phyloP scores from a whole-genome alignment of 1,140 invertebrate species.

The Popillia japonica region DNA sequence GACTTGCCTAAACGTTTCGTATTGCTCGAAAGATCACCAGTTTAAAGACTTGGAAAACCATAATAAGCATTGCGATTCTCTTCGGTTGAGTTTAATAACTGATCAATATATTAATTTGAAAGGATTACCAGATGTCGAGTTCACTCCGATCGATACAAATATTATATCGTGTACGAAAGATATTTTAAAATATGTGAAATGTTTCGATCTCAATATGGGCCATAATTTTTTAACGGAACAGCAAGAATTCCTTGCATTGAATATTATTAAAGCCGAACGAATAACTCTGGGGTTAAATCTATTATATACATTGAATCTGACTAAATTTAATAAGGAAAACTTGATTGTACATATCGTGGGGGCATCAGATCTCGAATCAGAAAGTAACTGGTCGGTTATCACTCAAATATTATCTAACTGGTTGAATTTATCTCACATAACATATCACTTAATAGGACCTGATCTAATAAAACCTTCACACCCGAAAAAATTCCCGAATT shows the following conservation, averaged over 20 bases:
- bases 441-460: conserved; percentile 55
- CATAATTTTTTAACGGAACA: conserved; percentile 10
- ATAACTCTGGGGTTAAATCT: conserved; percentile 50
- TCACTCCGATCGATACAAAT: neutral
- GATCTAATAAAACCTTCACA: conserved; percentile 41
- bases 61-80: conserved; percentile 49
- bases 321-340: conserved; percentile 40
- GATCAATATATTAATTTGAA: conserved; percentile 28
- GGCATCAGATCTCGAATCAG: conserved; percentile 49
- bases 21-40: conserved; percentile 54
- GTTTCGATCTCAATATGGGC: neutral
- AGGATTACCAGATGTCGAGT: conserved; percentile 10
- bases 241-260: neutral
- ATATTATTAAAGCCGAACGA: conserved; percentile 40
- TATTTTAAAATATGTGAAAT: conserved; percentile 27
- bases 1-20: conserved; percentile 52
- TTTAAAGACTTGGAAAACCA: conserved; percentile 46
- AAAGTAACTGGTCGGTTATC: conserved; percentile 51
- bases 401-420: conserved; percentile 53
- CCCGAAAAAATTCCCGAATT: conserved; percentile 38
- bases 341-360: conserved; percentile 57
- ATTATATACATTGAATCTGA: conserved; percentile 49
- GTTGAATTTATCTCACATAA: conserved; percentile 51
- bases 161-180: conserved; percentile 20
- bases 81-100: conserved; percentile 49